Evolutionary conservation across 2,113 vertebrate species (phyloP).

Genomic region (Chaetops frenatus): DNA sequence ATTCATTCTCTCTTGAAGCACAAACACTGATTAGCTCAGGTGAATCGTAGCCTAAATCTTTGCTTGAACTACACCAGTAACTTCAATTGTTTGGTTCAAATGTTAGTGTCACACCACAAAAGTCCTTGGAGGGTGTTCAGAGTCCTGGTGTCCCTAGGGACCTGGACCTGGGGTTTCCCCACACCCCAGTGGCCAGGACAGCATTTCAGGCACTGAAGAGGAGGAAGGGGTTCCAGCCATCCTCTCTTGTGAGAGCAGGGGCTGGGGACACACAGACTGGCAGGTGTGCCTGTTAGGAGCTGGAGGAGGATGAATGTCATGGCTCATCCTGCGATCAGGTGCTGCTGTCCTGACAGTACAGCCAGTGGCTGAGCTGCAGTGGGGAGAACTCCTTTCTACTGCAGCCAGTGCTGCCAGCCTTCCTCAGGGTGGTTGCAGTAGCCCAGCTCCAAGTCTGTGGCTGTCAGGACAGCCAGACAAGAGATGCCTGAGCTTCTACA

Average conservation of each 20-base stretch:
- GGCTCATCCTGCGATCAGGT: background rate
- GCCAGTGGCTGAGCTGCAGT: background rate
- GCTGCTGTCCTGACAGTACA: background rate
- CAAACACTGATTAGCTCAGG: background rate
- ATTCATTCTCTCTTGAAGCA: background rate
- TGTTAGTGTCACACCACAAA: background rate
- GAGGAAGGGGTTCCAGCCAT: background rate
- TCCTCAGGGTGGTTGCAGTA: rapidly evolving
- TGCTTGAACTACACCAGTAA: background rate
- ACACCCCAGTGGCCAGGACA: background rate
- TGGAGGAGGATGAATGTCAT: background rate
- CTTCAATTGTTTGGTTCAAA: background rate
- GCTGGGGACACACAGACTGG: rapidly evolving
- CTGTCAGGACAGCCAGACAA: background rate
- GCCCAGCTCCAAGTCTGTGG: background rate
- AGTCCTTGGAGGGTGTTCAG: background rate
- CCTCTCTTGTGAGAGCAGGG: background rate
- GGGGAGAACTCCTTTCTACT: background rate
- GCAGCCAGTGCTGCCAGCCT: background rate
- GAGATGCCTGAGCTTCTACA: background rate
- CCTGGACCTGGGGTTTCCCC: rapidly evolving
- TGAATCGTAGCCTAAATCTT: background rate
- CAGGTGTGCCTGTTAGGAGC: background rate
- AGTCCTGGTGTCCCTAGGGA: background rate
- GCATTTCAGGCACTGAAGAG: background rate